Percentiles rank a stretch among this genome's conserved stretches.
Conservation (phyloP, 2,113 vertebrate genomes). For the Anser brachyrhynchus region DNA sequence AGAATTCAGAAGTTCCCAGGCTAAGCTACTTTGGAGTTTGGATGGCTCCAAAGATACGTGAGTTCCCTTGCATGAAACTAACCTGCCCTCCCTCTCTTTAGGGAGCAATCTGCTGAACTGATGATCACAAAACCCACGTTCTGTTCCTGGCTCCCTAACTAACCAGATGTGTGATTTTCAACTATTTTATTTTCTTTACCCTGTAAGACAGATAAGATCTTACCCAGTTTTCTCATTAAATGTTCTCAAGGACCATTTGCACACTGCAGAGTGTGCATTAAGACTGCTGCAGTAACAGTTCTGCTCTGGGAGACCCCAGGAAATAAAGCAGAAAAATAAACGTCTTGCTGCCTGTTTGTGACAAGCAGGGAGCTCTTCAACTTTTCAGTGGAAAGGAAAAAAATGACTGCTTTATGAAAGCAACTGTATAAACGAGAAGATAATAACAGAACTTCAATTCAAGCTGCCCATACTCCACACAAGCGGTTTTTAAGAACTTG, state of each 20-base stretch:
- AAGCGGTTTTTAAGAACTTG: background rate
- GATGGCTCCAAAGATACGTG: fast-evolving
- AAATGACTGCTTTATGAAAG: background rate
- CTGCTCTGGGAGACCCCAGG: background rate
- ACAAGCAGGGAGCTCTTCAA: background rate
- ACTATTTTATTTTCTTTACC: background rate
- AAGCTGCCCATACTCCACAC: background rate
- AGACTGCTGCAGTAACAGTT: background rate
- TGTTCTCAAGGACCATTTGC: background rate
- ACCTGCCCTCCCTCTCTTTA: background rate
- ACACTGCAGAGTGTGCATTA: background rate
- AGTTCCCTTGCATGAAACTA: background rate
- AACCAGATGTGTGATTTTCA: background rate
- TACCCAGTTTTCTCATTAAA: background rate
- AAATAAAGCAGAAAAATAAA: slow-evolving; percentile 17
- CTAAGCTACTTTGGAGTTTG: background rate
- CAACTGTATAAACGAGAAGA: background rate
- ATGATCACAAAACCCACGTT: background rate
- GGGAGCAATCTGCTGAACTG: background rate
- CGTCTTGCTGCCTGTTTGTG: background rate
- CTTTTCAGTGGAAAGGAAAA: background rate
- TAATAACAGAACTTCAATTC: background rate
- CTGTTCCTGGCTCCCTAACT: background rate
- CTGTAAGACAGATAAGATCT: background rate
- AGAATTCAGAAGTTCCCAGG: background rate